Evolutionary conservation across 37 sponge, comb jelly and placozoan species (phyloP), one percentile per base, ranked within the genome.

Genomic region (Theonella swinhoei): DNA sequence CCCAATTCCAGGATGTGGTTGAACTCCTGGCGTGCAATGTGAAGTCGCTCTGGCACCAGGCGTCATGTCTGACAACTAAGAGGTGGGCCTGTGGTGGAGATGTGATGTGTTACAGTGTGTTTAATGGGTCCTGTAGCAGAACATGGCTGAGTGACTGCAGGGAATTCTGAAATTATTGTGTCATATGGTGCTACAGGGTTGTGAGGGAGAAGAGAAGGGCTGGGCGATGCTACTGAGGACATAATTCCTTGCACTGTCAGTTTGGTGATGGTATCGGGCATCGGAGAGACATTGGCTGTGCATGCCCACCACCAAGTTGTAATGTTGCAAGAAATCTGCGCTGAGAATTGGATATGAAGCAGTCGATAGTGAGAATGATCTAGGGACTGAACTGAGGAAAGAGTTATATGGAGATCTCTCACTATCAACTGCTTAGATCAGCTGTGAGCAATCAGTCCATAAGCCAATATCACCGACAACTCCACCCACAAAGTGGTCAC

Each of bases 301-400:
- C 73, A 92, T 80, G 40, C 80, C 82, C 9, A 90, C 91, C 65
- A 83, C 28, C 19, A 84, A 68, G 34, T 80, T 83, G 75, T 62
- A 85, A 34, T 90, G 81, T 37, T 30, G 62, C n/a, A 90, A 72
- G 62, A 83, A 91, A 72, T 89, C 87, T 7, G 86, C 86, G 62
- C 93, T 85, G 3, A 93, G 70, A 59, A 93, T 85, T 26, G 93
- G 88, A 1, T 72, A n/a, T n/a, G n/a, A n/a, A n/a, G n/a, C n/a
- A n/a, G n/a, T n/a, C n/a, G n/a, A n/a, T n/a, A n/a, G n/a, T n/a
- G n/a, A n/a, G n/a, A n/a, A n/a, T n/a, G n/a, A n/a, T n/a, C n/a
- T n/a, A n/a, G n/a, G n/a, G n/a, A n/a, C n/a, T n/a, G n/a, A n/a
- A n/a, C n/a, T n/a, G n/a, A n/a, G n/a, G n/a, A n/a, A n/a, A n/a